Evolutionary conservation across 2,113 vertebrate genomes (phyloP), one percentile per base, ranked within the genome.

Genomic region (Cryptomyrus ogoouensis): DNA sequence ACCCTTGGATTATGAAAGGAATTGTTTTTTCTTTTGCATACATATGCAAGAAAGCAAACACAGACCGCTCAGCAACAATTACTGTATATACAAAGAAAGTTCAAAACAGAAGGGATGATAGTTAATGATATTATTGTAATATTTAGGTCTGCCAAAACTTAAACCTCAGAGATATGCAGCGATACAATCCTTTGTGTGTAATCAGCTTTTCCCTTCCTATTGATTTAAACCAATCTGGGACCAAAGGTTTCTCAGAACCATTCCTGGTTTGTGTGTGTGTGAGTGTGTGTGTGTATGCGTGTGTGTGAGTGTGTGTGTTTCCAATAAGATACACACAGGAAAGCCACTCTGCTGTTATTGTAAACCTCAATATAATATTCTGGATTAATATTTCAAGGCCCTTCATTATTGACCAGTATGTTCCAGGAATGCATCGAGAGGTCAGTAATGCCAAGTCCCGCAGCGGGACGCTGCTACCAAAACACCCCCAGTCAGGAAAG

Each of bases 331-430:
- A 98, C 95, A 98, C 95, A 7, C 96, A 96, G 95, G 94, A 95
- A 92, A 95, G 93, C 94, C 95, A 94, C 96, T 95, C 94, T 95
- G 92, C 95, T 94, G 95, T 96, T 96, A 96, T 97, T 95, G 97
- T 95, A 97, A 97, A 97, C 97, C 97, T 97, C 97, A 97, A 94
- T 94, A 95, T 95, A 95, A 95, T 95, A 95, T 96, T 94, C 89
- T 92, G 92, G 96, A 98, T 98, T 98, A 97, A 98, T 98, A 98
- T 99, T 99, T 97, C 95, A 98, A 94, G 96, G 95, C 89, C 93
- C 94, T 96, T 96, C 96, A 90, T 95, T 94, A 95, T 96, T 95
- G 96, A 98, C 96, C 94, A 95, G 92, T 94, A 93, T 92, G 95
- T 93, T 94, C 93, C 95, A 94, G 94, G 93, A 94, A 96, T 94